phyloP scores from a whole-genome alignment of 2,888 invertebrate species.

The Tetramorium bicarinatum region DNA sequence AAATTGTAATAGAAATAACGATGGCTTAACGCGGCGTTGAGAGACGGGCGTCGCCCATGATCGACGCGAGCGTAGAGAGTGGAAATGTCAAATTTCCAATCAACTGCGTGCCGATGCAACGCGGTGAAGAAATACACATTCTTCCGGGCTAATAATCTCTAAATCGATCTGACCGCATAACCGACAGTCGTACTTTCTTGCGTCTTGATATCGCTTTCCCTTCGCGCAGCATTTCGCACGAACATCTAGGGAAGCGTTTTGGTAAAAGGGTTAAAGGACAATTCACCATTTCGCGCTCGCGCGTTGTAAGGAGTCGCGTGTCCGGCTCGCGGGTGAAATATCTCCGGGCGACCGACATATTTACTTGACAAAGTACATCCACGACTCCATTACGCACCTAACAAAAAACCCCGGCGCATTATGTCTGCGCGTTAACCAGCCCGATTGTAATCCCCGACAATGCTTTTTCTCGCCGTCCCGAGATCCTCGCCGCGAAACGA shows the following conservation, averaged over 20 bases:
- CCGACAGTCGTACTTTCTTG: not conserved
- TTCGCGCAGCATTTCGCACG: too few relatives aligned
- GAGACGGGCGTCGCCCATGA: not conserved
- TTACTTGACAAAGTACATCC: constrained; percentile 59
- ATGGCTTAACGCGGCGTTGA: too few relatives aligned
- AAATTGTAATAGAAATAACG: constrained; percentile 22
- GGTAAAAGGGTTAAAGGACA: not conserved
- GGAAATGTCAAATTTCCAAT: constrained; percentile 51
- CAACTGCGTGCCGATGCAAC: constrained; percentile 24
- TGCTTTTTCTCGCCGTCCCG: constrained; percentile 72
- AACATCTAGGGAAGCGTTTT: not conserved
- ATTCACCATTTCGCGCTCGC: constrained; percentile 7
- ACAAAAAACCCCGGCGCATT: constrained; percentile 54
- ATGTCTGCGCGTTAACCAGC: constrained; percentile 72
- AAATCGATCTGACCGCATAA: constrained; percentile 13
- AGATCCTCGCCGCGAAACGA: constrained; percentile 72
- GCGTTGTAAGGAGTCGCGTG: constrained; percentile 20
- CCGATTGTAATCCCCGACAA: constrained; percentile 74
- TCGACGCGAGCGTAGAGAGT: not conserved
- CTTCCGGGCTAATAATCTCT: not conserved
- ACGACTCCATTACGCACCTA: constrained; percentile 56
- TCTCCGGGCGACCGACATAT: constrained; percentile 53
- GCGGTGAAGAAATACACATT: not conserved
- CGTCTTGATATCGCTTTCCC: not conserved
- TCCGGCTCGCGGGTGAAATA: constrained; percentile 41